Base-by-base conservation (phyloP, 2,113 vertebrate species). In the Choloepus hoffmanni region DNA sequence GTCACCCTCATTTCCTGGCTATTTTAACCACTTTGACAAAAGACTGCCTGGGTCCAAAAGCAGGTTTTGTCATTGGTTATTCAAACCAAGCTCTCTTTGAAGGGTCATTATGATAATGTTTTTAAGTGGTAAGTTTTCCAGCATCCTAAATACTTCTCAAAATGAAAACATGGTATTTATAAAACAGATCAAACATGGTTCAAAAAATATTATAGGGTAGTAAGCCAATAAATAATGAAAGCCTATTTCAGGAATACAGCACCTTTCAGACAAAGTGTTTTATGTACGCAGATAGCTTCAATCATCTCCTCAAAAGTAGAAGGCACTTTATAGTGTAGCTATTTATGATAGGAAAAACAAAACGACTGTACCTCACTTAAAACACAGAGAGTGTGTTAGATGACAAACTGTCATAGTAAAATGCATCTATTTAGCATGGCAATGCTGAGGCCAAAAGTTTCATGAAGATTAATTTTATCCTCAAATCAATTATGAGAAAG, bases 161-260 rank as follows among this genome's bases (percentile, higher is more conserved):
- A 96, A 94, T 92, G 89, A 94, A 97, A 96, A 74, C 60, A 90
- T 10, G 84, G 43, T 93, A 97, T 92, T 95, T 97, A 95, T 83
- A 94, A 96, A 97, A 93, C 40, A 89, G 10, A 74, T 93, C 76
- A 85, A 92, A 95, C 78, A 74, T 92, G 21, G 16, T 95, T 96
- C 33, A 85, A 45, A 73, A 96, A 95, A 79, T 94, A 95, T 88
- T 63, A 76, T 45, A 55, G 5, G 28, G 18, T 72, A 92, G 62
- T 67, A 55, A 89, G 88, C 81, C 86, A 97, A 95, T 93, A 97
- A 97, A 93, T 95, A 95, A 81, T 78, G 60, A 94, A 92, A 94
- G 36, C 30, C 36, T 78, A 60, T 93, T 97, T 97, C 65, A 95
- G 45, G 13, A 89, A 83, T 86, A 77, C 0, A 89, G 15, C 40